Evolutionary conservation across 2,113 vertebrate species (phyloP).

Genomic region (Elephantulus edwardii): DNA sequence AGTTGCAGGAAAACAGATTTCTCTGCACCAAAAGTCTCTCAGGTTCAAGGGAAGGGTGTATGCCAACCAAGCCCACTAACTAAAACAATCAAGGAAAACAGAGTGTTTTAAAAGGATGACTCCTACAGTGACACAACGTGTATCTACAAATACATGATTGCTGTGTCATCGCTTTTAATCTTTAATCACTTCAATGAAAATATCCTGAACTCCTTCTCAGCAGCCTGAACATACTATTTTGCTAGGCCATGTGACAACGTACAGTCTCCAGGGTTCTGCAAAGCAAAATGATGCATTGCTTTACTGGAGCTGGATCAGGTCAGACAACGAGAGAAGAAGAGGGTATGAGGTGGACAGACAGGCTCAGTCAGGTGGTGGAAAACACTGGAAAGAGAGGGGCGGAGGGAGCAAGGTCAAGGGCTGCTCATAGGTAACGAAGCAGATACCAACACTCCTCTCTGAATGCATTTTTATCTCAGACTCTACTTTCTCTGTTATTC

Average conservation of each 20-base stretch:
- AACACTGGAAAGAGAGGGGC: background rate
- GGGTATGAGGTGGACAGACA: background rate
- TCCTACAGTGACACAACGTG: background rate
- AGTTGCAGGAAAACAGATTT: background rate
- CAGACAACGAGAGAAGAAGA: background rate
- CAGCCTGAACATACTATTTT: background rate
- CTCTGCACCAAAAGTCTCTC: background rate
- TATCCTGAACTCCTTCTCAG: background rate
- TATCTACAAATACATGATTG: background rate
- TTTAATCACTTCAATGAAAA: background rate
- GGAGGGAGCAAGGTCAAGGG: background rate
- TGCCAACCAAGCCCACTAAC: background rate
- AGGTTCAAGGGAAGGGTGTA: constrained; percentile 1
- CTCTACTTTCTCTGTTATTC: background rate
- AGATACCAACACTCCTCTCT: background rate
- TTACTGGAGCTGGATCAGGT: background rate
- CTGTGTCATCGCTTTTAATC: background rate
- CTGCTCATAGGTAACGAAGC: background rate
- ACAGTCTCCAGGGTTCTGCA: background rate
- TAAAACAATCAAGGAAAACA: background rate
- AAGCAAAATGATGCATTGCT: background rate
- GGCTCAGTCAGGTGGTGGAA: background rate
- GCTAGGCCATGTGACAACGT: background rate
- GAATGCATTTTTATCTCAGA: background rate
- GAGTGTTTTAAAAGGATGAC: background rate